Percentiles rank a stretch among this genome's conserved stretches.
These are phyloP conservation scores for Drosophila lacertosa DNA, from an alignment of 1,140 invertebrate genomes.

Conservation along the genomic window DNA sequence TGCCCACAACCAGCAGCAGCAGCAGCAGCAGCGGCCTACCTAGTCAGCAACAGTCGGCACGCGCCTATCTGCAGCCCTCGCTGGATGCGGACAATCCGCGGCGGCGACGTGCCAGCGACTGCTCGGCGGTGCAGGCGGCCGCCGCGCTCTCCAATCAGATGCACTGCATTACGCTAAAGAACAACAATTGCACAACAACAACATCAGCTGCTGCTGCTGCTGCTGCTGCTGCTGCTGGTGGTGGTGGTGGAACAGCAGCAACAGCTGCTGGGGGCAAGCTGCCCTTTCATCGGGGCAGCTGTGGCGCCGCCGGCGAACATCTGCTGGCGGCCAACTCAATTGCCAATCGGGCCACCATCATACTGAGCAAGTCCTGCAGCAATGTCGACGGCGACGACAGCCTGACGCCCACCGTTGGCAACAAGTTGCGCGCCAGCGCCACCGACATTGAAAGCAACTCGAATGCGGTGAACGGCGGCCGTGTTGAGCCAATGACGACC, in stretches of 20 bases:
- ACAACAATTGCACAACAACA: conserved; percentile 68
- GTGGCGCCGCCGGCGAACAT: conserved; percentile 77
- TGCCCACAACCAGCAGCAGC: not conserved
- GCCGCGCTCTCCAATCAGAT: conserved; percentile 73
- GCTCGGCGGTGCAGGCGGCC: conserved; percentile 58
- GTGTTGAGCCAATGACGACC: conserved; percentile 23
- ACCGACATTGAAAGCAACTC: conserved; percentile 65
- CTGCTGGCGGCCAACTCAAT: conserved; percentile 78
- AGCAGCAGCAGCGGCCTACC: not conserved
- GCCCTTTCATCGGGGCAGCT: conserved; percentile 81
- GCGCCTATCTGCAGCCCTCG: conserved; percentile 50
- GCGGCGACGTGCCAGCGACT: conserved; percentile 75
- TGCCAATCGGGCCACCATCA: conserved; percentile 78
- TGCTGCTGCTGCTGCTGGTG: conserved; percentile 27
- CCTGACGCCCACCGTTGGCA: conserved; percentile 12
- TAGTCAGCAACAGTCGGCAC: conserved; percentile 14
- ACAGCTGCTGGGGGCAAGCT: conserved; percentile 44
- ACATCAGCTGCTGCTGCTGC: conserved; percentile 32
- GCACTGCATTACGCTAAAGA: conserved; percentile 78
- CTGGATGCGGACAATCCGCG: conserved; percentile 64
- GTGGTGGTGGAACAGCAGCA: no score
- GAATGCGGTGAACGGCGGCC: conserved; percentile 58
- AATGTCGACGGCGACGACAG: conserved; percentile 70
- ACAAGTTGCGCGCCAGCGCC: conserved; percentile 66
- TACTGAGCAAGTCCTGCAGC: conserved; percentile 80